Conservation (phyloP, 2,797 vertebrate genomes). For the Cetoscarus ocellatus region DNA sequence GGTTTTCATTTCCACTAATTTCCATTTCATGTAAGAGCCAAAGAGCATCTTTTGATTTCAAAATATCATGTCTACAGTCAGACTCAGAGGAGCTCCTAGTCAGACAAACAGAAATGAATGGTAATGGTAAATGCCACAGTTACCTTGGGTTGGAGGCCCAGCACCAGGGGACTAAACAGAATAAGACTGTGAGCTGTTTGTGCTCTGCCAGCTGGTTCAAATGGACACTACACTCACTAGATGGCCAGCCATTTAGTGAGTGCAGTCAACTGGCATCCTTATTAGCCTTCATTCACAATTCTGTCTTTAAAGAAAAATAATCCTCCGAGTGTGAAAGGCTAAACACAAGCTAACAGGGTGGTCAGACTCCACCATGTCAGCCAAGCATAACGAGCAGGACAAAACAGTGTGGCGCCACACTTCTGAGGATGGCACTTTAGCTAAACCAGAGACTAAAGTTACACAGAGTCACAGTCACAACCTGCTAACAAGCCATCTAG, state of each 20-base stretch:
- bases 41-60: too few relatives aligned
- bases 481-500: conserved; percentile 47
- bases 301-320: conserved; percentile 3
- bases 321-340: background rate
- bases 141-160: conserved; percentile 2
- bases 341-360: conserved; percentile 15
- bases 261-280: background rate
- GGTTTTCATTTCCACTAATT: too few relatives aligned
- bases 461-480: conserved; percentile 50
- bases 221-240: background rate
- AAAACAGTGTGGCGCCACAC: conserved; percentile 14
- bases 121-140: background rate
- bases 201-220: conserved; percentile 18
- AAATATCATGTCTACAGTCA: too few relatives aligned
- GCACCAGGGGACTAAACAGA: background rate
- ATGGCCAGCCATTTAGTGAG: conserved; percentile 1
- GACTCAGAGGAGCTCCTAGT: background rate
- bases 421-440: conserved; percentile 9
- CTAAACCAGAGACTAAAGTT: conserved; percentile 46
- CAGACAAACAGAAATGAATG: background rate
- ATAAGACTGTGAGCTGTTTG: conserved; percentile 1
- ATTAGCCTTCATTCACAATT: conserved; percentile 3
- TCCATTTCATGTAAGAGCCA: too few relatives aligned
- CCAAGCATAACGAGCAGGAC: background rate
- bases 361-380: background rate